Evolutionary conservation across 2,888 invertebrate species (phyloP).

Genomic region (Trachelus iudaicus): DNA sequence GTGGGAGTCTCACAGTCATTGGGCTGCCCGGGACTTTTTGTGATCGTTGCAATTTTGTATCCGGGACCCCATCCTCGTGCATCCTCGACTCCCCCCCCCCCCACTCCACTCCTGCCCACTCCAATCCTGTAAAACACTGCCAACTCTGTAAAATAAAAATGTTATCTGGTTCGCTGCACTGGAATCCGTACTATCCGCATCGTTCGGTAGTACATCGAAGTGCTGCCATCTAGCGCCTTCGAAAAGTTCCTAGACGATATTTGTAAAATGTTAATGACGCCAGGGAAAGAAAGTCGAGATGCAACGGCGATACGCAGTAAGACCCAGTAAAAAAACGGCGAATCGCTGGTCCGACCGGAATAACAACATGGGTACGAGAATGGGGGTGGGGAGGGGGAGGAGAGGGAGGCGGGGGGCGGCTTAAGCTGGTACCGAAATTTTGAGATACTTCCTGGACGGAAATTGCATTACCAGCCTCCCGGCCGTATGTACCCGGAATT

Average conservation of each 20-base stretch:
- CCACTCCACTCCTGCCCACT: slow-evolving; percentile 1
- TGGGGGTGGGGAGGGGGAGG: background rate
- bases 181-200: too few relatives aligned
- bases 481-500: slow-evolving; percentile 2
- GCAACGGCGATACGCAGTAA: slow-evolving; percentile 21
- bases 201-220: too few relatives aligned
- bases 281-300: background rate
- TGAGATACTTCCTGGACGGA: background rate
- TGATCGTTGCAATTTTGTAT: slow-evolving; percentile 47
- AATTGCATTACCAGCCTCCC: slow-evolving; percentile 11
- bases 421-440: background rate
- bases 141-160: too few relatives aligned
- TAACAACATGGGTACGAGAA: too few relatives aligned
- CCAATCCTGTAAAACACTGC: background rate
- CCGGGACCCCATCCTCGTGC: slow-evolving; percentile 21
- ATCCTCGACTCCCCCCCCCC: slow-evolving; percentile 17
- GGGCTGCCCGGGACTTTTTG: slow-evolving; percentile 42
- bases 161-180: too few relatives aligned
- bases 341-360: too few relatives aligned
- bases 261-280: too few relatives aligned
- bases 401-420: too few relatives aligned
- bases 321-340: too few relatives aligned
- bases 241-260: too few relatives aligned
- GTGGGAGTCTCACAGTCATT: slow-evolving; percentile 46
- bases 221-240: too few relatives aligned